Evolutionary conservation across 2,797 vertebrate species (phyloP).

Genomic region (Avahi laniger): DNA sequence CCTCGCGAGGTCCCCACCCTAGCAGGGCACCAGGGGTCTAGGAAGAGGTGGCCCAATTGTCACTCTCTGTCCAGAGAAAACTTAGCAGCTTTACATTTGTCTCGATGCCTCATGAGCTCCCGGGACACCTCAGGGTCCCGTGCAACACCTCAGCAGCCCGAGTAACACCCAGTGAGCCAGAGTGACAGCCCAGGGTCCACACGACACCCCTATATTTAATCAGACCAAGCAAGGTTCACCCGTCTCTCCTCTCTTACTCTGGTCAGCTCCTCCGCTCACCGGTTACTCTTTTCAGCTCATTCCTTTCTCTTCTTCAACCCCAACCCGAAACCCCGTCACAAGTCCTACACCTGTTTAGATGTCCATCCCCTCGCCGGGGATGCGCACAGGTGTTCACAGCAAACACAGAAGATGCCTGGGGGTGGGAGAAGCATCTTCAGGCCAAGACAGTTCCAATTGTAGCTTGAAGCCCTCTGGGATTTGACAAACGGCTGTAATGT

Average conservation of each 20-base stretch:
- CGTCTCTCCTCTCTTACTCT: neutral
- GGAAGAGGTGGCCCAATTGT: neutral
- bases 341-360: neutral
- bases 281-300: neutral
- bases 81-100: neutral
- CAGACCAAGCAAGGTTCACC: accelerated
- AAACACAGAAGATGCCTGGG: accelerated
- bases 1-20: too few species aligned
- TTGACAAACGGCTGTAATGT: neutral
- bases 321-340: neutral
- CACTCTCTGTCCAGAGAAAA: neutral
- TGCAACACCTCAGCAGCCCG: neutral
- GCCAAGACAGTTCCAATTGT: accelerated
- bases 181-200: too few species aligned
- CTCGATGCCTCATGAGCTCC: neutral
- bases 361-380: neutral
- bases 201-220: accelerated
- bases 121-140: too few species aligned
- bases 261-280: accelerated
- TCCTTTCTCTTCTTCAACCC: neutral
- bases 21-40: neutral
- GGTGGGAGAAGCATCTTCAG: neutral
- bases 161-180: too few species aligned
- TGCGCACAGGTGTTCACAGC: accelerated
- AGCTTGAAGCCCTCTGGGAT: neutral